Evolutionary conservation across 2,113 vertebrate genomes (phyloP).

Genomic region (Ptilorrhoa leucosticta): DNA sequence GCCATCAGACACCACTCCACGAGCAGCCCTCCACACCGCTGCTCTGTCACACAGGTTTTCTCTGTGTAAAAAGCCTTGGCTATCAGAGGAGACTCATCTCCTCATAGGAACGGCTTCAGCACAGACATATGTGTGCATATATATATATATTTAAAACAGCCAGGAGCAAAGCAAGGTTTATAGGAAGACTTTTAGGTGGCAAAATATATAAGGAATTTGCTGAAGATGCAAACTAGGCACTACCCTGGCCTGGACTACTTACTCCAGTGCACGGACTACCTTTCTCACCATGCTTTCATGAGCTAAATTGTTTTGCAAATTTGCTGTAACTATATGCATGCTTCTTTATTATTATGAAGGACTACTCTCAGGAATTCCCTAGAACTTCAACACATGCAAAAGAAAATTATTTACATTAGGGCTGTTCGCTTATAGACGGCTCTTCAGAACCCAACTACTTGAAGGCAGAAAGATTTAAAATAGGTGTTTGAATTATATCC

Average conservation of each 20-base stretch:
- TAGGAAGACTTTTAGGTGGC: not conserved
- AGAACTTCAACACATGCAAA: not conserved
- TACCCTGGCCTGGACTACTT: not conserved
- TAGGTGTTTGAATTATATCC: not conserved
- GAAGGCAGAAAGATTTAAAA: not conserved
- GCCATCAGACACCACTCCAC: not conserved
- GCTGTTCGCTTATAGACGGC: not conserved
- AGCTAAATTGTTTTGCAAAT: not conserved
- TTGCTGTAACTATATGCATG: not conserved
- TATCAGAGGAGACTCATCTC: not conserved
- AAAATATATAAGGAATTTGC: not conserved
- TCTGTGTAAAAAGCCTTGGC: not conserved
- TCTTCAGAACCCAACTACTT: not conserved
- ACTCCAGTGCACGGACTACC: not conserved
- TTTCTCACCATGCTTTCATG: not conserved
- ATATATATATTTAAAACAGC: not conserved
- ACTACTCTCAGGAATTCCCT: not conserved
- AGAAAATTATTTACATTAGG: not conserved
- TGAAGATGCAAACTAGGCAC: not conserved
- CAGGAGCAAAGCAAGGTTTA: not conserved
- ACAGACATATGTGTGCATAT: not conserved
- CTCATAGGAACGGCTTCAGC: not conserved
- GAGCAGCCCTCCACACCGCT: not conserved
- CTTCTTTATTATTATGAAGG: not conserved
- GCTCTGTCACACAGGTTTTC: not conserved